Evolutionary conservation across 35 echinoderm and acorn worm species (phyloP).

Genomic region (Lytechinus variegatus): DNA sequence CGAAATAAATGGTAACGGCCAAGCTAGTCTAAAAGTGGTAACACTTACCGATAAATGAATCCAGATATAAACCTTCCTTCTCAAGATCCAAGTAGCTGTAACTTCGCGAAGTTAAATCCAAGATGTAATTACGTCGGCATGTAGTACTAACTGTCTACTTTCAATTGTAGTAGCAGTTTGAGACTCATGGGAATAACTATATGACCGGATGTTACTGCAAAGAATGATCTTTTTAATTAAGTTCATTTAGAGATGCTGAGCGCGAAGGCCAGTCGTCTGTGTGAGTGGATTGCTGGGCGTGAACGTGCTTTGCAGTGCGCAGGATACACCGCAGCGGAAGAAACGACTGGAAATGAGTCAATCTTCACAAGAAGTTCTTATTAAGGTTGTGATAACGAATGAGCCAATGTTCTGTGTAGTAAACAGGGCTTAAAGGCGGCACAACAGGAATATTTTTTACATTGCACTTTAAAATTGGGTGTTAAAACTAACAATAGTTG

Average conservation of each 20-base stretch:
- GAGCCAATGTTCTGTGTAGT: not conserved
- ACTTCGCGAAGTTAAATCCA: not conserved
- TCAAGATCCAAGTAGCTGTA: not conserved
- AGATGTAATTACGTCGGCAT: not conserved
- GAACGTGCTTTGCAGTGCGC: not conserved
- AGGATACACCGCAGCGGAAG: not conserved
- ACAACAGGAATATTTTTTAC: too few species aligned
- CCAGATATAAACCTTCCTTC: not conserved
- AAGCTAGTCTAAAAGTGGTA: not conserved
- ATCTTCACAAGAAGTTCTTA: not conserved
- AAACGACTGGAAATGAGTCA: conserved; percentile 1
- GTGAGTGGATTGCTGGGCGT: not conserved
- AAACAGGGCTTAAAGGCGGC: too few species aligned
- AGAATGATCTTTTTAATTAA: not conserved
- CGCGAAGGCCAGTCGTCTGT: not conserved
- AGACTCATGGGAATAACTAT: not conserved
- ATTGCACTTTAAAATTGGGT: too few species aligned
- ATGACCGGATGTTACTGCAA: not conserved
- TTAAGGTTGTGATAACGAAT: not conserved
- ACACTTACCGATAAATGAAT: not conserved
- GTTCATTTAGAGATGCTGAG: not conserved
- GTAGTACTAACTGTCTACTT: not conserved
- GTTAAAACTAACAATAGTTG: too few species aligned
- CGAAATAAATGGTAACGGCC: too few species aligned
- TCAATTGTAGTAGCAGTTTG: too few species aligned